Evolutionary conservation across 2,113 vertebrate genomes (phyloP).

Genomic region (Ammospiza caudacuta): DNA sequence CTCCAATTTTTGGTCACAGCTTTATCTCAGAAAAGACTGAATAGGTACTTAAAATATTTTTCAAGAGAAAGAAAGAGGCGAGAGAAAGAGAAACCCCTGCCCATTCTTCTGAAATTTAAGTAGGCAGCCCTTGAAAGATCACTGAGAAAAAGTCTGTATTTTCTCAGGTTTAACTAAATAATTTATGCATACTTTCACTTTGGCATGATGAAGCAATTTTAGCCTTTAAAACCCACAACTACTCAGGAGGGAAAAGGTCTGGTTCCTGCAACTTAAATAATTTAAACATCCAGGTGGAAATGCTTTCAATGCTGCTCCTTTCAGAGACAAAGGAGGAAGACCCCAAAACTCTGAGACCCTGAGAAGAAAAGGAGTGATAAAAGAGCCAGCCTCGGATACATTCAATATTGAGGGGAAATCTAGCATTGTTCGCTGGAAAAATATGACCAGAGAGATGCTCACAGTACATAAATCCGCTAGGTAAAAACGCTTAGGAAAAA

Average conservation of each 20-base stretch:
- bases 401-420: slow-evolving; percentile 64
- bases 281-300: slow-evolving; percentile 94
- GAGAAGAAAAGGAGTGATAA: slow-evolving; percentile 68
- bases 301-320: slow-evolving; percentile 79
- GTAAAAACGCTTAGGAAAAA: slow-evolving; percentile 25
- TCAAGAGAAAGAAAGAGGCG: slow-evolving; percentile 66
- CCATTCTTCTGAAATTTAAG: slow-evolving; percentile 85
- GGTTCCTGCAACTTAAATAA: slow-evolving; percentile 94
- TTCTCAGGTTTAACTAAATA: slow-evolving; percentile 95
- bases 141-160: slow-evolving; percentile 85
- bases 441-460: slow-evolving; percentile 23
- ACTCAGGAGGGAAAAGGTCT: slow-evolving; percentile 86
- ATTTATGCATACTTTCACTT: slow-evolving; percentile 94
- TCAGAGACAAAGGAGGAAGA: slow-evolving; percentile 81
- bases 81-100: slow-evolving; percentile 51
- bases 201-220: slow-evolving; percentile 98
- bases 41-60: slow-evolving; percentile 74
- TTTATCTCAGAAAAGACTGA: slow-evolving; percentile 63
- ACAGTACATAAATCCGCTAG: neutral
- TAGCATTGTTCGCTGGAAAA: slow-evolving; percentile 40
- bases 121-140: slow-evolving; percentile 82
- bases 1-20: slow-evolving; percentile 68
- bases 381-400: slow-evolving; percentile 36
- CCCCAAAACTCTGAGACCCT: slow-evolving; percentile 65
- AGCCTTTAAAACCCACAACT: slow-evolving; percentile 90